These are phyloP conservation scores for Drosophila percnosoma DNA, from an alignment of 2,888 invertebrate genomes.

Conservation along the genomic window DNA sequence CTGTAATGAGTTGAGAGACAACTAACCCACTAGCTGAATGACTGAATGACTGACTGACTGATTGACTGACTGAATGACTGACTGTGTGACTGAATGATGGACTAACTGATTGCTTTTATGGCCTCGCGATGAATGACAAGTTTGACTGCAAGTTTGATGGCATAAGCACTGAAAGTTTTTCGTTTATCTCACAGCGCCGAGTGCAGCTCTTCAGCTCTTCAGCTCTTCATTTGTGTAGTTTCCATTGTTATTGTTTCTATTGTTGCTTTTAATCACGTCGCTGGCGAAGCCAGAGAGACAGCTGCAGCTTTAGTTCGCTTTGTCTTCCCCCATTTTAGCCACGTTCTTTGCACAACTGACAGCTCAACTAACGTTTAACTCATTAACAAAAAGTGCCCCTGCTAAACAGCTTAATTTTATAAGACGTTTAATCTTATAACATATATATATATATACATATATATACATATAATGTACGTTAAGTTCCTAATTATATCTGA, in stretches of 20 bases:
- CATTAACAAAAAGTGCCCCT: slow-evolving; percentile 12
- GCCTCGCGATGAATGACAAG: slow-evolving; percentile 45
- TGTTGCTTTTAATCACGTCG: slow-evolving; percentile 50
- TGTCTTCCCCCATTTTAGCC: neutral
- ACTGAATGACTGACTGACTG: slow-evolving; percentile 4
- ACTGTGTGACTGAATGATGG: slow-evolving; percentile 1
- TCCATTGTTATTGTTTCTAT: slow-evolving; percentile 38
- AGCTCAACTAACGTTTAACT: slow-evolving; percentile 7
- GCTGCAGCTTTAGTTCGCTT: slow-evolving; percentile 21
- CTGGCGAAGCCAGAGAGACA: slow-evolving; percentile 21
- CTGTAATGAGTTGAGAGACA: slow-evolving; percentile 60
- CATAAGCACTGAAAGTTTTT: slow-evolving; percentile 52
- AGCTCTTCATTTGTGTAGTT: slow-evolving; percentile 19
- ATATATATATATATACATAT: too few species aligned
- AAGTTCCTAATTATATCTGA: neutral
- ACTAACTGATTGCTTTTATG: slow-evolving; percentile 21
- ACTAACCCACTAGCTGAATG: slow-evolving; percentile 3
- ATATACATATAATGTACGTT: neutral
- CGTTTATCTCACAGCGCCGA: slow-evolving; percentile 56
- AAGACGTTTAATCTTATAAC: neutral
- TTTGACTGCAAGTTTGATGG: slow-evolving; percentile 49
- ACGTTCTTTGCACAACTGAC: slow-evolving; percentile 6
- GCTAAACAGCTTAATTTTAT: neutral
- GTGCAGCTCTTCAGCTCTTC: slow-evolving; percentile 26
- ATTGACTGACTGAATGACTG: neutral